A percentile compares a stretch with the other conserved stretches of the same genome.
Conservation (phyloP, 2,888 invertebrate genomes). For the Hypercompe scribonia region DNA sequence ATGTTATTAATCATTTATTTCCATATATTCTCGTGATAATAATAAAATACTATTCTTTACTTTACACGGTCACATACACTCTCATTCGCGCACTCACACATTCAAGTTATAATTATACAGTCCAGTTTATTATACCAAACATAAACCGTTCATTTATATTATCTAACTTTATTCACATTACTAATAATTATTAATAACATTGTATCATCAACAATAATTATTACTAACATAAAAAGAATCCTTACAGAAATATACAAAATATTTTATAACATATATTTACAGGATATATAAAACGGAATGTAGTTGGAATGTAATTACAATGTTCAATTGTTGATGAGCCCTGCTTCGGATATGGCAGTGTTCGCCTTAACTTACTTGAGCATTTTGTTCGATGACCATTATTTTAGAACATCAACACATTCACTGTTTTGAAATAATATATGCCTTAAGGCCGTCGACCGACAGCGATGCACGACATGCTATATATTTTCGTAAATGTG, state of each 20-base stretch:
- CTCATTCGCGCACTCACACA: conserved; percentile 61
- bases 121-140: conserved; percentile 80
- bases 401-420: conserved; percentile 83
- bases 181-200: conserved; percentile 53
- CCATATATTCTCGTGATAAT: conserved; percentile 48
- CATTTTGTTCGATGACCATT: conserved; percentile 77
- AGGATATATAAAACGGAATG: conserved; percentile 63
- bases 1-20: conserved; percentile 53
- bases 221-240: conserved; percentile 65
- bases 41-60: conserved; percentile 64
- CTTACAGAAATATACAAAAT: conserved; percentile 72
- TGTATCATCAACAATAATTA: conserved; percentile 27
- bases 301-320: conserved; percentile 61
- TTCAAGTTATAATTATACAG: conserved; percentile 67
- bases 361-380: conserved; percentile 83
- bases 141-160: conserved; percentile 71
- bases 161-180: conserved; percentile 57
- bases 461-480: neutral
- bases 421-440: conserved; percentile 76
- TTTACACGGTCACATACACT: conserved; percentile 54
- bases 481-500: neutral
- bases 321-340: conserved; percentile 57
- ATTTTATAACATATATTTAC: conserved; percentile 73
- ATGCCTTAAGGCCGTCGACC: conserved; percentile 29
- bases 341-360: conserved; percentile 77